Percentiles rank a stretch among this genome's conserved stretches.
Conservation (phyloP, 2,888 invertebrate genomes). For the Tigriopus californicus region DNA sequence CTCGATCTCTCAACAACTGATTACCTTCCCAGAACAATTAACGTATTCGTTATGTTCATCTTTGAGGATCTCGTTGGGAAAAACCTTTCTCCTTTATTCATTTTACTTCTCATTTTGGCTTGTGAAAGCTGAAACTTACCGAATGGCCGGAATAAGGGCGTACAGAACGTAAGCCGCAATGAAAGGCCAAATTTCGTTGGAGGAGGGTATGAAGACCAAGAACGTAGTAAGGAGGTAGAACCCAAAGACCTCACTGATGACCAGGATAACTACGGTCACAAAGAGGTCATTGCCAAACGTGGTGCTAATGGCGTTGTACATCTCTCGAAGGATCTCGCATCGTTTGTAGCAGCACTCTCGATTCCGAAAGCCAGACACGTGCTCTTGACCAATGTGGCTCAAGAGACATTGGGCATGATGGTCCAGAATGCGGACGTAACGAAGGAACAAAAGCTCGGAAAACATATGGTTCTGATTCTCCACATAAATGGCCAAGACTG, state of each 20-base stretch:
- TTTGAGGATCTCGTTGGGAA: no score
- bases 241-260: not conserved
- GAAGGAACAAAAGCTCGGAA: not conserved
- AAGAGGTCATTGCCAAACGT: not conserved
- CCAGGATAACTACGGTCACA: not conserved
- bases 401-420: not conserved
- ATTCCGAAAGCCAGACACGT: not conserved
- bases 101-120: no score
- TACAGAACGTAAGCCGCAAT: no score
- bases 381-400: not conserved
- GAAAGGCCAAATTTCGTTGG: no score
- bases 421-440: not conserved
- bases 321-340: not conserved
- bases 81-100: no score
- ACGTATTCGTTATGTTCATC: no score
- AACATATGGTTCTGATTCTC: conserved; percentile 2
- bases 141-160: no score
- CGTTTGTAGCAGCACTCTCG: not conserved
- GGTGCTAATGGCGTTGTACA: not conserved
- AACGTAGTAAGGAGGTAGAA: no score
- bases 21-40: no score
- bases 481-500: not conserved
- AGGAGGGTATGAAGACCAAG: no score
- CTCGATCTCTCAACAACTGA: no score
- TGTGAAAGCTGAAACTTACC: no score